Base-by-base conservation (phyloP, 2,797 vertebrate species). In the Taeniopygia guttata region DNA sequence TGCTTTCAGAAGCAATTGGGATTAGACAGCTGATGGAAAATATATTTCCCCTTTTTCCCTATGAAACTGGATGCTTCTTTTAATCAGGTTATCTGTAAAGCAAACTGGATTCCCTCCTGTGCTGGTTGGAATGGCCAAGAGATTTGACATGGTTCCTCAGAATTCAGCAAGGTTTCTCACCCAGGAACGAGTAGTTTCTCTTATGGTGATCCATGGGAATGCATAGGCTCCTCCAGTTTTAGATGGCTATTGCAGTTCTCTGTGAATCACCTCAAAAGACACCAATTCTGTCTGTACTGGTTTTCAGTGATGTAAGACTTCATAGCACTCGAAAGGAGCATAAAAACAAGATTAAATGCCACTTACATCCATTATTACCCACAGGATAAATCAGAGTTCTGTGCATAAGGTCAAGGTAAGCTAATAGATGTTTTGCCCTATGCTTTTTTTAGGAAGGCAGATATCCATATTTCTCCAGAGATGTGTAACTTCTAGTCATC, bases 271-370 rank as follows among this genome's bases (percentile, higher is more conserved):
- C 63, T n/a, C 45, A 51, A n/a, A 81, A 34, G 30, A 17, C 21
- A 16, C 10, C 20, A 45, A 25, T 29, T 22, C 43, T 6, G 11
- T 17, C 20, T 16, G 9, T 5, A 16, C 9, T 58, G n/a, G 11
- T 42, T 79, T 70, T 87, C 6, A 8, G 46, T 66, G 62, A 18
- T 67, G 49, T 40, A 49, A 79, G 38, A 34, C 40, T 88, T 90
- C 63, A 45, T 11, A 64, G 42, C 4, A 3, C 67, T 46, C 1
- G 2, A 69, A 89, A 79, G 34, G 23, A 92, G 49, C 38, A 58
- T 56, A 49, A 89, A 89, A 76, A 18, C 36, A 55, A 51, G 43
- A 73, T 87, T 84, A 92, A 92, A 82, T 69, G 52, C 64, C 63
- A 52, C 67, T 89, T 63, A 69, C 16, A 62, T 52, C 27, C 27